Evolutionary conservation across 2,888 invertebrate genomes (phyloP).

Genomic region (Azorinus chamasolen): DNA sequence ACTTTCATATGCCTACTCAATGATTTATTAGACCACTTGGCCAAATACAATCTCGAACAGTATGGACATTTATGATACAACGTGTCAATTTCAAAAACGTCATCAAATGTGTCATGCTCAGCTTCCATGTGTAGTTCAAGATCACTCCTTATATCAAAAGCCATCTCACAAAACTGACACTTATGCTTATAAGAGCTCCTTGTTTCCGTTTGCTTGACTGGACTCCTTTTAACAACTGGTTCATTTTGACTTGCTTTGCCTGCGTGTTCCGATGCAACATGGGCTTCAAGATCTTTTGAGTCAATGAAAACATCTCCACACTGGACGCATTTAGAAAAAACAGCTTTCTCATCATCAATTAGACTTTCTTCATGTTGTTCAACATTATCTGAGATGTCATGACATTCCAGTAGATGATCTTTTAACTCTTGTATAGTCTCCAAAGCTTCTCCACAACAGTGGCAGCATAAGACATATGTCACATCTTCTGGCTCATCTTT

Average conservation of each 20-base stretch:
- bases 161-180: conserved; percentile 31
- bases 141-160: conserved; percentile 17
- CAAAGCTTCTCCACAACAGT: conserved; percentile 31
- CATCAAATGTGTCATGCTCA: background rate
- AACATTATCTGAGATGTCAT: conserved; percentile 16
- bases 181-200: background rate
- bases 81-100: background rate
- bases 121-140: conserved; percentile 18
- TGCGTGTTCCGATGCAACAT: conserved; percentile 11
- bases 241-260: background rate
- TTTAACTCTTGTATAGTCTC: conserved; percentile 14
- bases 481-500: conserved; percentile 13
- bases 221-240: background rate
- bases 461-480: conserved; percentile 30
- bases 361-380: background rate
- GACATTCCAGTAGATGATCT: conserved; percentile 28
- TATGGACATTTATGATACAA: conserved; percentile 48
- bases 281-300: conserved; percentile 24
- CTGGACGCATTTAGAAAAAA: conserved; percentile 19
- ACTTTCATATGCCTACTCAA: conserved; percentile 32
- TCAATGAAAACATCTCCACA: conserved; percentile 30
- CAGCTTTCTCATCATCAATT: conserved; percentile 5
- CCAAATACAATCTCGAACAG: conserved; percentile 35
- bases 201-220: background rate
- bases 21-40: conserved; percentile 40